These are phyloP conservation scores for Dromius quadrimaculatus DNA, from an alignment of 2,888 invertebrate species.

Conservation along the genomic window DNA sequence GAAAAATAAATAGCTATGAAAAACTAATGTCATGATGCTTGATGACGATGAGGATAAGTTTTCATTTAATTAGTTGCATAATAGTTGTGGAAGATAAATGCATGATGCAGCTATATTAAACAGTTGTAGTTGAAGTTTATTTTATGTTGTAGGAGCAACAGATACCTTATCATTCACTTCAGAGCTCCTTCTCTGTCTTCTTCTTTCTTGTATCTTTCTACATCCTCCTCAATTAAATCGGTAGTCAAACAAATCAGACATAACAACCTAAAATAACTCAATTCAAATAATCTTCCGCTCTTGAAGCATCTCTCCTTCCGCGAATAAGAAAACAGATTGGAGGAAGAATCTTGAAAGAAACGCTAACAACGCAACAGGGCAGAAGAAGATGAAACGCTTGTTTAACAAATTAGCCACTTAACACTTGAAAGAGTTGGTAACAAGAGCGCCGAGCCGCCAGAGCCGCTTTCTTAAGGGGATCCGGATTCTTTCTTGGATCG, in stretches of 20 bases:
- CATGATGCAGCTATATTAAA: no score
- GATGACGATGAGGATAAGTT: no score
- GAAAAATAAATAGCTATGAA: no score
- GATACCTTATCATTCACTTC: no score
- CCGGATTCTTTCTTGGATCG: slow-evolving; percentile 61
- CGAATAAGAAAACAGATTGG: neutral
- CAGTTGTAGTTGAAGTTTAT: no score
- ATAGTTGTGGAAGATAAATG: no score
- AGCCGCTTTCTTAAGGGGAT: slow-evolving; percentile 59
- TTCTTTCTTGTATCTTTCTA: no score
- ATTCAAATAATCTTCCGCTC: neutral
- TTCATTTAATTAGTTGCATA: no score
- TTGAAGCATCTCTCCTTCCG: neutral
- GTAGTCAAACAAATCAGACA: neutral
- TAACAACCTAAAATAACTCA: slow-evolving; percentile 5
- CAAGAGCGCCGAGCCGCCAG: no score
- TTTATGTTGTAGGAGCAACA: no score
- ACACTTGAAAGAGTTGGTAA: slow-evolving; percentile 64
- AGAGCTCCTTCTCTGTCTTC: no score
- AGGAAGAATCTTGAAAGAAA: slow-evolving; percentile 8
- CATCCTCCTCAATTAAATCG: slow-evolving; percentile 1
- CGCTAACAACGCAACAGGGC: slow-evolving; percentile 13
- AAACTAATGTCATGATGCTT: no score
- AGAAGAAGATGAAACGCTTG: slow-evolving; percentile 61
- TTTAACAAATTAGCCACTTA: slow-evolving; percentile 66